Conservation (phyloP, 2,797 vertebrate species). For the Acanthurus lineatus region DNA sequence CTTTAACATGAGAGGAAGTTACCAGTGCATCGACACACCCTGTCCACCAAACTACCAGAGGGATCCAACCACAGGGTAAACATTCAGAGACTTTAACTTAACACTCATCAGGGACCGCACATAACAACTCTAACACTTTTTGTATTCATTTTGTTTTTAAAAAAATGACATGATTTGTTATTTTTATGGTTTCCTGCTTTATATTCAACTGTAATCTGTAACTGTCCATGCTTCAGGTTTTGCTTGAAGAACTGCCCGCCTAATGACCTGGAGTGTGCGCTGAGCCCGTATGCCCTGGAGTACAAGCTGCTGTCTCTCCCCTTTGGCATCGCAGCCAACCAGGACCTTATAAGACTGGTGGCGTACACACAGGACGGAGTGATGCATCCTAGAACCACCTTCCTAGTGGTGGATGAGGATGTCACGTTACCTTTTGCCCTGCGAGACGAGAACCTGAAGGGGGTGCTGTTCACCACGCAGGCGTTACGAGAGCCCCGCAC, state of each 20-base stretch:
- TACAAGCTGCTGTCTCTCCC: slow-evolving; percentile 98
- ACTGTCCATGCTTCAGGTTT: slow-evolving; percentile 84
- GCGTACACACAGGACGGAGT: slow-evolving; percentile 97
- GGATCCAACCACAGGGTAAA: slow-evolving; percentile 83
- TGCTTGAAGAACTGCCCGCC: slow-evolving; percentile 94
- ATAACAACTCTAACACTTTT: too few species aligned
- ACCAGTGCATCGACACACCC: slow-evolving; percentile 95
- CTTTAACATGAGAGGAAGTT: slow-evolving; percentile 97
- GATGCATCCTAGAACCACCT: slow-evolving; percentile 94
- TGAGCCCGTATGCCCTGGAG: slow-evolving; percentile 94
- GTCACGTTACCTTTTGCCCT: slow-evolving; percentile 90
- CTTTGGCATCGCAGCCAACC: slow-evolving; percentile 94
- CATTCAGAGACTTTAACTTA: not conserved
- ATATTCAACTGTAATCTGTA: not conserved
- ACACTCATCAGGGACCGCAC: not conserved
- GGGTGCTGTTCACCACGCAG: slow-evolving; percentile 92
- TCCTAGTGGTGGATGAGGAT: slow-evolving; percentile 90
- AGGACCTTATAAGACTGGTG: slow-evolving; percentile 96
- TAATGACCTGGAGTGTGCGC: slow-evolving; percentile 94
- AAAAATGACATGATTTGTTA: too few species aligned
- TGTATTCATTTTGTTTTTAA: too few species aligned
- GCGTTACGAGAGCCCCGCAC: slow-evolving; percentile 90
- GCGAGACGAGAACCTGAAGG: slow-evolving; percentile 94
- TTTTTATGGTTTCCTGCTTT: not conserved
- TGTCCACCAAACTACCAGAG: slow-evolving; percentile 95